Evolutionary conservation across 2,888 invertebrate genomes (phyloP), one percentile per base, ranked within the genome.

Genomic region (Mellilla xanthometata): DNA sequence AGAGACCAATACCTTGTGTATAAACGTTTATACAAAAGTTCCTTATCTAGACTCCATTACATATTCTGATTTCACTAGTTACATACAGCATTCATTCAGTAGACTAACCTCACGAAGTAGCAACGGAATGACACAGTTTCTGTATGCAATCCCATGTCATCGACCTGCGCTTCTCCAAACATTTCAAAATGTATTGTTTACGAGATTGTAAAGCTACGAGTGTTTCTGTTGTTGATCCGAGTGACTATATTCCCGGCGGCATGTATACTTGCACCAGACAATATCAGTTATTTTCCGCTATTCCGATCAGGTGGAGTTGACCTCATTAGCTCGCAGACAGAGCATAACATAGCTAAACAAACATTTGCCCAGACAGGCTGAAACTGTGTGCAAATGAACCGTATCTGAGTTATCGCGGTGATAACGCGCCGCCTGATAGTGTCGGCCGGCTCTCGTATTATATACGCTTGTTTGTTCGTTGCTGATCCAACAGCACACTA

Each of bases 331-430:
- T 56, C 34, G 62, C 63, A 70, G 64, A 65, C 72, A 74, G 69
- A 72, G 62, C 64, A 60, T 65, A 62, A 60, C 69, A 68, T 72
- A 65, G 60, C 62, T 71, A 64, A 64, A 66, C 74, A 78, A 86
- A 83, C 76, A 81, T 81, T 81, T 77, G 70, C 68, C 66, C 76
- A 85, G 80, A 81, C 85, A 64, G 56, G 61, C 67, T 72, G 70
- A 67, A 81, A 76, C 65, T 70, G 69, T 75, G 72, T 65, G 73
- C 69, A 76, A 78, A 75, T 75, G 64, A 66, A 69, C 70, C 72
- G 69, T 79, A 76, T 79, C 77, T 71, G 71, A 72, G 72, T 65
- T 76, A 73, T 77, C 72, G 60, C 56, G 51, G 36, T 52, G 81
- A 83, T 82, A 80, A 72, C 68, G 54, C 43, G 30, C 22, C 19